Conservation (phyloP, 2,888 invertebrate species). For the Dolomedes plantarius region DNA sequence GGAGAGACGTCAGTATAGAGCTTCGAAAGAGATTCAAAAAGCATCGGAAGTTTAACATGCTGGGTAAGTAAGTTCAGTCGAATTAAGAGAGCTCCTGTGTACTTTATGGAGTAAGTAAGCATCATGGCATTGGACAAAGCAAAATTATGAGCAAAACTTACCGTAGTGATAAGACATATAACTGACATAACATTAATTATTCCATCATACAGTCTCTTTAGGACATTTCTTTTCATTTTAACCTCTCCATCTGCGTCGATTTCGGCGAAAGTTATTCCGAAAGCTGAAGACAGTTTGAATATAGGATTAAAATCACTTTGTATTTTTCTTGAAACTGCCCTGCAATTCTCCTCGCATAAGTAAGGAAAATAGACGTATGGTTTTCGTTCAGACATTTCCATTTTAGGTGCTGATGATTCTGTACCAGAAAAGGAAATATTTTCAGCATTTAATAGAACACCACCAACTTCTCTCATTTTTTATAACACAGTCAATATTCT, state of each 20-base stretch:
- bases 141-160: slow-evolving; percentile 44
- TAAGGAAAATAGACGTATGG: not conserved
- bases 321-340: slow-evolving; percentile 24
- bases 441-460: not conserved
- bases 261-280: slow-evolving; percentile 28
- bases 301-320: slow-evolving; percentile 43
- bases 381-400: not conserved
- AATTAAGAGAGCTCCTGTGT: slow-evolving; percentile 27
- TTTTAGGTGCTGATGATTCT: not conserved
- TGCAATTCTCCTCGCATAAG: slow-evolving; percentile 19
- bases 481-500: too few species aligned
- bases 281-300: slow-evolving; percentile 21
- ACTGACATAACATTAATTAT: slow-evolving; percentile 15
- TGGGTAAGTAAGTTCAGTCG: slow-evolving; percentile 29
- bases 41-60: slow-evolving; percentile 27
- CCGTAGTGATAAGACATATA: slow-evolving; percentile 8
- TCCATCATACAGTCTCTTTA: slow-evolving; percentile 26
- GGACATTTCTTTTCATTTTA: not conserved
- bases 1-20: slow-evolving; percentile 32
- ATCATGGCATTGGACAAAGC: slow-evolving; percentile 37
- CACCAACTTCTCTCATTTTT: too few species aligned
- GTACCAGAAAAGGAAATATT: not conserved
- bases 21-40: slow-evolving; percentile 29
- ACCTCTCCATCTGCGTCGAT: not conserved
- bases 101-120: slow-evolving; percentile 44